Evolutionary conservation across 2,113 vertebrate genomes (phyloP).

Genomic region (Fukomys damarensis): DNA sequence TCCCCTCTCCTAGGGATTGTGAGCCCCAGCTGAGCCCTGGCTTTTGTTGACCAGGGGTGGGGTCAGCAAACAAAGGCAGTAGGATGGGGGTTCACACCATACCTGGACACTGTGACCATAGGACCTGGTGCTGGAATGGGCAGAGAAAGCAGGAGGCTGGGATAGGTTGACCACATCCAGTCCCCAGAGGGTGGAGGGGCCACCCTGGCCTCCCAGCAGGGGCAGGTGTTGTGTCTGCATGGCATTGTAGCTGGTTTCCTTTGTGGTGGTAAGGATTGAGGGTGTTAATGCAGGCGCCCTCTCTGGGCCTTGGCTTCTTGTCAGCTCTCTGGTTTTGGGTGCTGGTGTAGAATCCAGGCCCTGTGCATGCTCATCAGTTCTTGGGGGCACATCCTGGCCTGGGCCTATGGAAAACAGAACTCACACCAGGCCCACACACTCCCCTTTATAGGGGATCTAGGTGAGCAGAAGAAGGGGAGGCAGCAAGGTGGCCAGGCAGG

Average conservation of each 20-base stretch:
- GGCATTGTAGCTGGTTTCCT: neutral
- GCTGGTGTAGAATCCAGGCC: neutral
- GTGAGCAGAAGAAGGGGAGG: neutral
- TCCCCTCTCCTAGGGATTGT: neutral
- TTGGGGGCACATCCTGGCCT: neutral
- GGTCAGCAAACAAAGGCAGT: neutral
- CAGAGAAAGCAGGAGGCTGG: neutral
- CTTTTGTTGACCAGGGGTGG: neutral
- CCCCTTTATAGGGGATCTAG: neutral
- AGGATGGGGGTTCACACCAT: neutral
- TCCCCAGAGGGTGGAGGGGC: neutral
- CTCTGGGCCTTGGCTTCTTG: neutral
- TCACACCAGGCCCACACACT: neutral
- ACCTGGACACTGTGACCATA: neutral
- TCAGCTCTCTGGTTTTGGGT: neutral
- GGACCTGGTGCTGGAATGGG: neutral
- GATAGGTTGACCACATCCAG: neutral
- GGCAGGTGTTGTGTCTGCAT: too few relatives aligned
- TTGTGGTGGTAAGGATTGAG: neutral
- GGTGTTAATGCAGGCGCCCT: too few relatives aligned
- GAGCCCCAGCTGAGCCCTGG: neutral
- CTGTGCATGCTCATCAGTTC: neutral
- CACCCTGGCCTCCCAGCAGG: neutral
- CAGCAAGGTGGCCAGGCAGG: neutral
- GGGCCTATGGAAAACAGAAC: neutral